A percentile compares a stretch with the other conserved stretches of the same genome.
Evolutionary conservation across 2,113 vertebrate genomes (phyloP).

Genomic region (Megaceryle maxima): DNA sequence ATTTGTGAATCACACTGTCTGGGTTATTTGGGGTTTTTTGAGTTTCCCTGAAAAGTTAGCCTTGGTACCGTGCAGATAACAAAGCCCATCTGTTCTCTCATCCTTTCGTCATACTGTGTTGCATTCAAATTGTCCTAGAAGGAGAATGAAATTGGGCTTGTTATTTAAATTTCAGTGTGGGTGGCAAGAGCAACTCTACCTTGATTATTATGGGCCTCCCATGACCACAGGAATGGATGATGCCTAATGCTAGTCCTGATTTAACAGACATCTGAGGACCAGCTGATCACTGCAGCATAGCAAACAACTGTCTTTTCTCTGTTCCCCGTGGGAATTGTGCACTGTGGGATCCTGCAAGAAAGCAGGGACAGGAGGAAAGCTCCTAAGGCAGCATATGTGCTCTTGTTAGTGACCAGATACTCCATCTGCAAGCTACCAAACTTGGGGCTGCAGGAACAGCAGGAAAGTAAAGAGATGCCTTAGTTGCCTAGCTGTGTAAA

Average conservation of each 20-base stretch:
- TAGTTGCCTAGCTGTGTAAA: background rate
- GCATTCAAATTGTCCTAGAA: background rate
- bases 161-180: slow-evolving; percentile 19
- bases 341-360: background rate
- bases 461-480: background rate
- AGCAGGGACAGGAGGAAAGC: background rate
- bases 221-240: slow-evolving; percentile 4
- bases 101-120: background rate
- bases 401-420: background rate
- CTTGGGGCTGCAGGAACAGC: background rate
- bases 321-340: background rate
- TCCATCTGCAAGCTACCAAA: background rate
- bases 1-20: slow-evolving; percentile 27
- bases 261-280: background rate
- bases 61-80: background rate
- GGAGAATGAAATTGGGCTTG: background rate
- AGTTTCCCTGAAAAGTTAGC: background rate
- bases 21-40: background rate
- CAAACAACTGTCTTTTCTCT: background rate
- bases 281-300: background rate
- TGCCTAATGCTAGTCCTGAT: background rate
- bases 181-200: background rate
- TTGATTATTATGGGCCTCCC: background rate
- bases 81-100: background rate
- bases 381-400: background rate